Conservation (phyloP, 2,888 invertebrate genomes). For the Agonopterix heracliana region DNA sequence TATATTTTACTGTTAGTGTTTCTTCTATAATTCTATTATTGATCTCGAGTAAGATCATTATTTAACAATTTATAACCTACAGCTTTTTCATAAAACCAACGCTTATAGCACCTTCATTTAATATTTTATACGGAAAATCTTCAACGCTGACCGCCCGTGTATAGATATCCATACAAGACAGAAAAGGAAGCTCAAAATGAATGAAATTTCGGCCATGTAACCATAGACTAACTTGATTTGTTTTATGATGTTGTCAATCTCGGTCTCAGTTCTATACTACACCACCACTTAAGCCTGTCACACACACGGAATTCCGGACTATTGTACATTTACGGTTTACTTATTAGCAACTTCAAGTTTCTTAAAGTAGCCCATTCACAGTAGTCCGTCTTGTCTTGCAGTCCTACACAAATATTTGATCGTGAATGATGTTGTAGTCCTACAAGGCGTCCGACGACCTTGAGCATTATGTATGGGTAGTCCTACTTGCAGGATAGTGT, state of each 20-base stretch:
- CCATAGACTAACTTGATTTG: slow-evolving; percentile 35
- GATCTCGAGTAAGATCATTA: slow-evolving; percentile 98
- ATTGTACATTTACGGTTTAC: no score
- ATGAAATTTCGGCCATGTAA: slow-evolving; percentile 58
- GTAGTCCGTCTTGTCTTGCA: no score
- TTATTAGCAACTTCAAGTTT: no score
- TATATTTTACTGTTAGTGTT: slow-evolving; percentile 95
- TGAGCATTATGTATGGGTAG: no score
- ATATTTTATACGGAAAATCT: slow-evolving; percentile 65
- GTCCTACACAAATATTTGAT: no score
- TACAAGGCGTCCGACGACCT: no score
- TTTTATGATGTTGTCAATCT: background rate
- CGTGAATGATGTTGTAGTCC: no score
- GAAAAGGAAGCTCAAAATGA: slow-evolving; percentile 62
- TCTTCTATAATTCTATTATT: slow-evolving; percentile 99
- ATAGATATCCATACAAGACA: slow-evolving; percentile 61
- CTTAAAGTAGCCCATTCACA: no score
- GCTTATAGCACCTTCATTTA: slow-evolving; percentile 76
- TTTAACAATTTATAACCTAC: slow-evolving; percentile 75
- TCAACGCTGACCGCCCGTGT: slow-evolving; percentile 66
- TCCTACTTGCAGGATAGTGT: no score
- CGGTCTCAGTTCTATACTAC: background rate
- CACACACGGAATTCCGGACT: no score
- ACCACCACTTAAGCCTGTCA: no score
- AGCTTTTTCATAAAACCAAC: slow-evolving; percentile 73